Evolutionary conservation across 2,113 vertebrate species (phyloP).

Genomic region (Rhodinocichla rosea): DNA sequence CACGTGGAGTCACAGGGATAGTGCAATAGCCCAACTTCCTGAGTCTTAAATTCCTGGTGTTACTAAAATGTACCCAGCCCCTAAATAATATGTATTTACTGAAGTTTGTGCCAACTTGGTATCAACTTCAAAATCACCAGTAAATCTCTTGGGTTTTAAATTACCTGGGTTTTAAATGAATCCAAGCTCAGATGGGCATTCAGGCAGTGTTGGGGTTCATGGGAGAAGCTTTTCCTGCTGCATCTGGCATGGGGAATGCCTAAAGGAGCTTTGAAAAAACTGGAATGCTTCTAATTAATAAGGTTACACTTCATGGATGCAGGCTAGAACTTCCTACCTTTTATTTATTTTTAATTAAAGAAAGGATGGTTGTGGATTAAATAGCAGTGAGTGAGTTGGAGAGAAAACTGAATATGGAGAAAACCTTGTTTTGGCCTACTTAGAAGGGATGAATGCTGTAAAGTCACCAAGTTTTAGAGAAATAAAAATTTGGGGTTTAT

Average conservation of each 20-base stretch:
- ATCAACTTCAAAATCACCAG: background rate
- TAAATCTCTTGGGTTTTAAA: background rate
- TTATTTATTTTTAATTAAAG: background rate
- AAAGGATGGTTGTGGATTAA: background rate
- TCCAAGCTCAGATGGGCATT: background rate
- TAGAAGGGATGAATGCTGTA: background rate
- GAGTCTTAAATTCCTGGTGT: background rate
- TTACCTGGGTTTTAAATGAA: background rate
- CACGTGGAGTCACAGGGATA: accelerated
- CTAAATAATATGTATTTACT: background rate
- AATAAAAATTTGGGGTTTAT: background rate
- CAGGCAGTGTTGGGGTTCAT: background rate
- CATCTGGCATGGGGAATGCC: background rate
- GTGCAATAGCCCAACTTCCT: background rate
- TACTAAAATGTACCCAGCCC: background rate
- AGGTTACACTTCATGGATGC: background rate
- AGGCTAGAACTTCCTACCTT: background rate
- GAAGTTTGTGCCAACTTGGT: background rate
- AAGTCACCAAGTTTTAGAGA: background rate
- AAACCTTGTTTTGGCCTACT: background rate
- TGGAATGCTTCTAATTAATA: background rate
- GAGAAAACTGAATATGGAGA: background rate
- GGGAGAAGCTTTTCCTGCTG: background rate
- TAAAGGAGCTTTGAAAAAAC: background rate
- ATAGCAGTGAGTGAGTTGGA: background rate